A percentile compares a stretch with the other conserved stretches of the same genome.
Conservation (phyloP, 2,888 invertebrate species). For the Philhelius pedissequus region DNA sequence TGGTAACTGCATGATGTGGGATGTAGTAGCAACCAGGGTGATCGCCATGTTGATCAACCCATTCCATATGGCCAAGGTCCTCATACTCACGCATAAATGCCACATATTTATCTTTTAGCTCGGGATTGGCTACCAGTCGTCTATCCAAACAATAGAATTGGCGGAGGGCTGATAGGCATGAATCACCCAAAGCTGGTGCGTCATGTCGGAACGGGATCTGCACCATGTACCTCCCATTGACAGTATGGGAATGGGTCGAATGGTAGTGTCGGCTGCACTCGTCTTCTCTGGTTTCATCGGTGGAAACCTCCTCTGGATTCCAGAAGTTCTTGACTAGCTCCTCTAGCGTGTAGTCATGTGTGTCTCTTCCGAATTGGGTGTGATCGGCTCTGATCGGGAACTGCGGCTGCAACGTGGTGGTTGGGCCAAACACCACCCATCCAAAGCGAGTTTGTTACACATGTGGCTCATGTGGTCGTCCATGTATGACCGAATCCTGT, state of each 20-base stretch:
- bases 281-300: neutral
- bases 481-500: neutral
- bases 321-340: constrained; percentile 24
- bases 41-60: neutral
- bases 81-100: constrained; percentile 25
- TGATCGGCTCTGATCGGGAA: neutral
- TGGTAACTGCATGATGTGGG: constrained; percentile 43
- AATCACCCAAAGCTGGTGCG: neutral
- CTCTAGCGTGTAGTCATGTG: neutral
- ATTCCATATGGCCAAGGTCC: neutral
- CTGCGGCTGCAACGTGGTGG: neutral
- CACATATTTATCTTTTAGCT: constrained; percentile 2
- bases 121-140: neutral
- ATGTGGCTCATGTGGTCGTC: constrained; percentile 21
- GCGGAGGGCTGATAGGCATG: neutral
- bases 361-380: neutral
- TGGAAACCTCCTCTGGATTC: constrained; percentile 13
- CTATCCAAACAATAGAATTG: constrained; percentile 23
- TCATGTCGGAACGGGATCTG: too few relatives aligned
- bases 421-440: too few relatives aligned
- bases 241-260: too few relatives aligned
- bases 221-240: too few relatives aligned
- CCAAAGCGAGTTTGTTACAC: constrained; percentile 16
- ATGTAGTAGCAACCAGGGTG: constrained; percentile 17
- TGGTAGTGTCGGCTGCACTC: constrained; percentile 16